phyloP scores from a whole-genome alignment of 2,113 vertebrate species.

The Prochilodus magdalenae region DNA sequence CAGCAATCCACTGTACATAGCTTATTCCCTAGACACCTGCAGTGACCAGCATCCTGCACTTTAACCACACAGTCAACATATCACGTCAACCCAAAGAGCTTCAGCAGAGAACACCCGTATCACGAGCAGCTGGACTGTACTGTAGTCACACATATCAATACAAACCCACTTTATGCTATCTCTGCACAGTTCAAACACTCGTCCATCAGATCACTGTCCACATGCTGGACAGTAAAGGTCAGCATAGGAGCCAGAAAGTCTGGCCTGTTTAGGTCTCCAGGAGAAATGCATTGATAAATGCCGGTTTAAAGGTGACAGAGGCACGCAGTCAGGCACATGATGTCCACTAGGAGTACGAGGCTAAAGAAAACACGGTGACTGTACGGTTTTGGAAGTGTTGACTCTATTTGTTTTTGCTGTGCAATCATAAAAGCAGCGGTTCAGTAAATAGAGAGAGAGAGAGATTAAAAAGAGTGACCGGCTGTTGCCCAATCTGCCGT shows the following conservation, averaged over 20 bases:
- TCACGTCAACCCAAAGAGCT: not conserved
- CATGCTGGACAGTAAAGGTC: not conserved
- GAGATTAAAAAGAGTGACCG: constrained; percentile 35
- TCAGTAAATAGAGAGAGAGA: constrained; percentile 23
- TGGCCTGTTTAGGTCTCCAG: not conserved
- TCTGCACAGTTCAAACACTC: not conserved
- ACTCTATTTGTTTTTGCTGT: not conserved
- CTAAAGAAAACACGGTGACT: not conserved
- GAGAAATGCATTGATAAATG: not conserved
- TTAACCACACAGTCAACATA: not conserved
- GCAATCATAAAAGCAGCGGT: not conserved
- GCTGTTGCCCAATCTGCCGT: constrained; percentile 16
- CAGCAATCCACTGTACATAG: too few relatives aligned
- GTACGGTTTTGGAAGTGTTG: not conserved
- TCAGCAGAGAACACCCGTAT: not conserved
- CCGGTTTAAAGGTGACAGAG: not conserved
- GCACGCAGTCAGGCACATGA: not conserved
- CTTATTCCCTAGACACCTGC: too few relatives aligned
- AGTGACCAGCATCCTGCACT: not conserved
- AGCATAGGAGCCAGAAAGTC: not conserved
- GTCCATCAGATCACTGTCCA: not conserved
- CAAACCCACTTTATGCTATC: not conserved
- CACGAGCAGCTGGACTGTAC: not conserved
- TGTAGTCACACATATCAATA: not conserved
- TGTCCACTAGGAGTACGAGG: not conserved